Evolutionary conservation across 2,113 vertebrate species (phyloP), one percentile per base, ranked within the genome.

Genomic region (Empidonax traillii): DNA sequence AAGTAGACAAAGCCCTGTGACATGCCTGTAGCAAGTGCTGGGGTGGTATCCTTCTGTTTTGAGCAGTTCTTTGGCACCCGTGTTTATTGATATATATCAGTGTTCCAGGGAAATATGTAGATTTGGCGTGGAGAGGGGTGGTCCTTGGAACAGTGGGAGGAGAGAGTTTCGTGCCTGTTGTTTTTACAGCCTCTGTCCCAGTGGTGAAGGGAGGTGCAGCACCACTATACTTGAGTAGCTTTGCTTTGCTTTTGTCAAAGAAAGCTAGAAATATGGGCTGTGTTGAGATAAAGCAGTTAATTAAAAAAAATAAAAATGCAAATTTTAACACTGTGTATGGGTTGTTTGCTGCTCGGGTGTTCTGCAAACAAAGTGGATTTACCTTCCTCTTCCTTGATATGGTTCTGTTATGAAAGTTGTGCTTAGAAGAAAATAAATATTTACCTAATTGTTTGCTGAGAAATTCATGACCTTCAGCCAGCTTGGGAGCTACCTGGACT

Each of bases 381-480:
- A 28, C 59, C n/a, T 73, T 62, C 41, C 21, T 75, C 51, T 85
- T 85, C 55, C 23, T 89, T 0, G 1, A 46, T 83, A 49, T 8
- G 14, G 56, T 79, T 82, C 51, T 52, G 8, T 65, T 89, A 39
- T 4, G 74, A 30, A 87, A 85, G 49, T 37, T 65, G 24, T 80
- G 24, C 89, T 80, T 71, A 67, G 46, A 87, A 90, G 87, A 90
- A 83, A 87, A 39, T 33, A 95, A 96, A 89, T 95, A 89, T 91
- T 95, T 88, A 33, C 67, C n/a, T 80, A 55, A 69, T 87, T 7
- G 37, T 69, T 63, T 87, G 33, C 63, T 63, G 63, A 80, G 90
- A 86, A 88, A 85, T 90, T 85, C 1, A 15, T 67, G 68, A 90
- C 75, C 79, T 91, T 96, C 51, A 83, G 67, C 75, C 78, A 74